Base-by-base conservation (phyloP, 2,797 vertebrate species). In the Buceros bicornis region DNA sequence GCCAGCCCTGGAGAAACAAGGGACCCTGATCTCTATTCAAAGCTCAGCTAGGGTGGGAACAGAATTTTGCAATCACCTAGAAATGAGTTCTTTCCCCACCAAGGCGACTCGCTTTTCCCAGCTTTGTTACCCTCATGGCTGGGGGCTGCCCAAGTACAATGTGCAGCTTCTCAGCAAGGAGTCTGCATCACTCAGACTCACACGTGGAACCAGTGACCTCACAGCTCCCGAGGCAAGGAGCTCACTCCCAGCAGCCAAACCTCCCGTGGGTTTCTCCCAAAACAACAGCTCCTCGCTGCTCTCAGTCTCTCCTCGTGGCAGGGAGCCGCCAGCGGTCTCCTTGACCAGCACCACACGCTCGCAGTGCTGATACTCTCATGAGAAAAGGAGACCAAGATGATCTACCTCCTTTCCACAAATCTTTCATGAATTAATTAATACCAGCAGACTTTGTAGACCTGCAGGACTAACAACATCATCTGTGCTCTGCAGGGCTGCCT, bases 81-180 rank as follows among this genome's bases (percentile, higher is more conserved):
- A 90, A 79, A 58, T 0, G 50, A 77, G 19, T 42, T 70, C 31
- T 73, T 81, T 64, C 18, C 45, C 20, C 20, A 4, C 12, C 22
- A 40, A 4, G 37, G 48, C 28, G 76, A 86, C 42, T 13, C 5
- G 45, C 21, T 51, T 81, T 53, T 84, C 60, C 40, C 5, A 80
- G 78, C 81, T 95, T 91, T 93, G 71, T 90, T 48, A 61, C 17
- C 22, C 45, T 77, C 90, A 50, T 81, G 77, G 80, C 45, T 85
- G 91, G 78, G 37, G 79, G 71, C 73, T 78, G 56, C 53, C 29
- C 0, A 0, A 95, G 16, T 25, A 84, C 80, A 90, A 95, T 56
- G 81, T 2, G 43, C 21, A 82, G 71, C 53, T 82, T 69, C 74
- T 56, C 25, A 54, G 67, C 90, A 77, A 85, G 51, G 40, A 76